Base-by-base conservation (phyloP, 1,140 invertebrate species). In the Drosophila grimshawi region DNA sequence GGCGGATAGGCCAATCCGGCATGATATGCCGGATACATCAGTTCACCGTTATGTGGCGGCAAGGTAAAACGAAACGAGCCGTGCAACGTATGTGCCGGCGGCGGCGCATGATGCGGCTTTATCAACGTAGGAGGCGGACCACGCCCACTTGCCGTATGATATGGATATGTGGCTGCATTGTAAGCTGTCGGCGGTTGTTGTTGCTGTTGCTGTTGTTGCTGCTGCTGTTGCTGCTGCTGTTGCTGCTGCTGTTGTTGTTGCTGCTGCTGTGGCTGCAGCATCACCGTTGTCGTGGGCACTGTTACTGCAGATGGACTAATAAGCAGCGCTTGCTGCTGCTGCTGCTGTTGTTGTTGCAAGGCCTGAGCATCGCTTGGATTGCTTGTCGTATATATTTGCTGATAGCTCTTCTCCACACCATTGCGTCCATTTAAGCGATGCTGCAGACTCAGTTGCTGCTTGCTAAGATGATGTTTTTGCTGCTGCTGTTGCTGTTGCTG, bases 1-100 rank as follows among this genome's bases (percentile, higher is more conserved):
- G 75, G 45, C 51, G 86, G 29, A 43, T 79, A 89, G n/a, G 82
- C 43, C 61, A 86, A 51, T 11, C 73, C 93, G 90, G 76, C 89
- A 81, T 89, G 93, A 93, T 86, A 93, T 85, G 77, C 51, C 71
- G 74, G 94, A 91, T 92, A 90, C 83, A 92, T 69, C 79, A 93
- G 74, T 81, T 93, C 88, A 45, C 91, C 78, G 73, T 93, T 77
- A 90, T 82, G 83, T n/a, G 76, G 61, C 19, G 61, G 93, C 81
- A 91, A 90, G 92, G 83, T 93, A 78, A 64, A 91, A 74, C 80
- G 93, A 82, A 76, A 94, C 91, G 75, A 93, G 91, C 51, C 92
- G n/a, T 83, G 86, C 48, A 90, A 48, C 19, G 86, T 91, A 30
- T 93, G 93, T 39, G 19, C 19, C 19, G 92, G 60, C 83, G 73